Evolutionary conservation across 2,888 invertebrate species (phyloP).

Genomic region (Unio pictorum): DNA sequence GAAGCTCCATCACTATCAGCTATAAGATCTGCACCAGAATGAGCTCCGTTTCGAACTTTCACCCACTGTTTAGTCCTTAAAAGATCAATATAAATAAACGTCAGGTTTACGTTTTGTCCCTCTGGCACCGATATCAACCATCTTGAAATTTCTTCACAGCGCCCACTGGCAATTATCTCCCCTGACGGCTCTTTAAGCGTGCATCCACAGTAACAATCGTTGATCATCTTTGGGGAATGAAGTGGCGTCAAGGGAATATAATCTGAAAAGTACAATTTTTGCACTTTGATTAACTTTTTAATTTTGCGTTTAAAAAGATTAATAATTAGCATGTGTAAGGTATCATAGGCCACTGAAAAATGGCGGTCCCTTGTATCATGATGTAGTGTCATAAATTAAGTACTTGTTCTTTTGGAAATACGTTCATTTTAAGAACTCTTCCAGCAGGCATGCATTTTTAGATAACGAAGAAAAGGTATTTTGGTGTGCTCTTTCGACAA

Average conservation of each 20-base stretch:
- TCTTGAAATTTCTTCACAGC: slow-evolving; percentile 49
- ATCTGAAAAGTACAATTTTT: slow-evolving; percentile 33
- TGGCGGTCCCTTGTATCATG: too few relatives aligned
- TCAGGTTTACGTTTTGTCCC: slow-evolving; percentile 47
- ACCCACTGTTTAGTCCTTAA: slow-evolving; percentile 59
- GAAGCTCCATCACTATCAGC: slow-evolving; percentile 45
- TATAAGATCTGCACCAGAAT: slow-evolving; percentile 45
- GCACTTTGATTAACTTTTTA: too few relatives aligned
- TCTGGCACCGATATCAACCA: slow-evolving; percentile 55
- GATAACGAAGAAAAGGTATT: too few relatives aligned
- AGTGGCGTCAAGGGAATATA: slow-evolving; percentile 48
- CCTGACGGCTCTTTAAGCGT: slow-evolving; percentile 35
- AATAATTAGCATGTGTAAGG: too few relatives aligned
- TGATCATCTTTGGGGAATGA: slow-evolving; percentile 32
- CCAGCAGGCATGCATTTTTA: too few relatives aligned
- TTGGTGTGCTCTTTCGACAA: too few relatives aligned
- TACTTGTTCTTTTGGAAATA: too few relatives aligned
- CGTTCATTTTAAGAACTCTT: too few relatives aligned
- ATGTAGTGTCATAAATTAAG: too few relatives aligned
- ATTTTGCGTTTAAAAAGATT: too few relatives aligned
- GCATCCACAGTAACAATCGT: slow-evolving; percentile 56
- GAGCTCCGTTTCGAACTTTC: slow-evolving; percentile 60
- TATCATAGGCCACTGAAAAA: too few relatives aligned
- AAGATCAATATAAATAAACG: slow-evolving; percentile 57
- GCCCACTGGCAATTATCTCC: slow-evolving; percentile 58